Percentiles rank a stretch among this genome's conserved stretches.
Evolutionary conservation across 1,140 invertebrate species (phyloP).

Genomic region (Leptinotarsa texana): DNA sequence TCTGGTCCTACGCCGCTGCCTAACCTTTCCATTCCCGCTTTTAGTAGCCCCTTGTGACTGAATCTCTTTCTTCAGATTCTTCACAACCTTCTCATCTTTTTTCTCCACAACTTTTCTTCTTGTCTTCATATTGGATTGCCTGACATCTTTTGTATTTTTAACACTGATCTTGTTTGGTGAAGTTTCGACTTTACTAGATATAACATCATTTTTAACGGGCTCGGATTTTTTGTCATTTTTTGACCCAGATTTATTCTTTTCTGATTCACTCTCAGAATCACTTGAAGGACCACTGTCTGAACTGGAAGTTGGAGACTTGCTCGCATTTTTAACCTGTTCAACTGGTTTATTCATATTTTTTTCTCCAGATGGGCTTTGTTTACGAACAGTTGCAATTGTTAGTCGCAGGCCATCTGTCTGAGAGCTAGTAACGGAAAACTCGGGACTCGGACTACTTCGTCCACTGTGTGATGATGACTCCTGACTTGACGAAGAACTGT

Average conservation of each 20-base stretch:
- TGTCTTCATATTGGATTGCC: neutral
- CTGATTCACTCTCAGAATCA: constrained; percentile 49
- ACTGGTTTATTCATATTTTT: constrained; percentile 22
- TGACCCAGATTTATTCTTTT: constrained; percentile 37
- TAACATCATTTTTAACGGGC: neutral
- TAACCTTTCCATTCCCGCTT: constrained; percentile 19
- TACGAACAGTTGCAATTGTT: constrained; percentile 51
- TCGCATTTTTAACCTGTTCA: neutral
- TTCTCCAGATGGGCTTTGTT: constrained; percentile 29
- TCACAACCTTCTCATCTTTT: constrained; percentile 31
- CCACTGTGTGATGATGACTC: constrained; percentile 47
- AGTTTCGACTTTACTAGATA: constrained; percentile 39
- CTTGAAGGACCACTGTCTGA: constrained; percentile 45
- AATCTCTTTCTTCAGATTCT: constrained; percentile 32
- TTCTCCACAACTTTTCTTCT: constrained; percentile 31
- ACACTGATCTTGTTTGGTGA: neutral
- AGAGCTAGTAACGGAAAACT: constrained; percentile 52
- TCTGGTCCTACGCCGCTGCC: constrained; percentile 19
- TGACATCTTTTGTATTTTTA: constrained; percentile 19
- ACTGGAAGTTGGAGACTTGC: constrained; percentile 24
- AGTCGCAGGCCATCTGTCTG: constrained; percentile 51
- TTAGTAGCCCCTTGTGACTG: constrained; percentile 17
- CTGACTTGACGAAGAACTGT: constrained; percentile 51
- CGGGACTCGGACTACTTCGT: constrained; percentile 44
- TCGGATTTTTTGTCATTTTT: neutral